These are phyloP conservation scores for Trachythela sp. DNA, from an alignment of 64 coral and sea anemone genomes.

Conservation along the genomic window DNA sequence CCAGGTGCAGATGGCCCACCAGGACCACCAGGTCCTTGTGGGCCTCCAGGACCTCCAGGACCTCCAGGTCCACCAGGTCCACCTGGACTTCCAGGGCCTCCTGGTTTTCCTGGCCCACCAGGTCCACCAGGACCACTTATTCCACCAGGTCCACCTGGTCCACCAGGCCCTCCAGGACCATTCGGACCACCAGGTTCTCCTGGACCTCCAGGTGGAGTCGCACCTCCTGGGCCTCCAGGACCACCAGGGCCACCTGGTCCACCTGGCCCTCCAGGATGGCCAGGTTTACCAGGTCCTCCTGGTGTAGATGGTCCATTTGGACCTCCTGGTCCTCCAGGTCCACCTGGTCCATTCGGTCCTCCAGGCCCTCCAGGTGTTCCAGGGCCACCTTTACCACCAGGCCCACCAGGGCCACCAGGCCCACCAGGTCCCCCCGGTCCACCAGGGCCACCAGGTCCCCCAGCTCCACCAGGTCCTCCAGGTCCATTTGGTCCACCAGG, in stretches of 20 bases:
- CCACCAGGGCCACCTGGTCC: neutral
- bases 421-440: neutral
- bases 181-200: too few relatives aligned
- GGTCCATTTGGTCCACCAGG: neutral
- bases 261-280: too few relatives aligned
- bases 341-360: neutral
- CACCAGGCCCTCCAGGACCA: neutral
- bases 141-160: too few relatives aligned
- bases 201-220: constrained; percentile 26
- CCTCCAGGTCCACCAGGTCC: constrained; percentile 35
- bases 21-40: constrained; percentile 20
- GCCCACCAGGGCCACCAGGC: neutral
- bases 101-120: too few relatives aligned
- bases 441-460: neutral
- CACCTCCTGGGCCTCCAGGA: constrained; percentile 17
- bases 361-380: constrained; percentile 21
- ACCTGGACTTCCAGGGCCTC: constrained; percentile 11
- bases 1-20: constrained; percentile 3
- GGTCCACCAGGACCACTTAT: neutral
- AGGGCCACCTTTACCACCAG: neutral
- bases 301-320: constrained; percentile 24
- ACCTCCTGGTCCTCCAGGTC: constrained; percentile 52
- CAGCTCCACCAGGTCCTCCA: neutral
- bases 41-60: constrained; percentile 37
- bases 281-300: constrained; percentile 21